These are phyloP conservation scores for Mustela nigripes DNA, from an alignment of 2,113 vertebrate genomes.

Conservation along the genomic window DNA sequence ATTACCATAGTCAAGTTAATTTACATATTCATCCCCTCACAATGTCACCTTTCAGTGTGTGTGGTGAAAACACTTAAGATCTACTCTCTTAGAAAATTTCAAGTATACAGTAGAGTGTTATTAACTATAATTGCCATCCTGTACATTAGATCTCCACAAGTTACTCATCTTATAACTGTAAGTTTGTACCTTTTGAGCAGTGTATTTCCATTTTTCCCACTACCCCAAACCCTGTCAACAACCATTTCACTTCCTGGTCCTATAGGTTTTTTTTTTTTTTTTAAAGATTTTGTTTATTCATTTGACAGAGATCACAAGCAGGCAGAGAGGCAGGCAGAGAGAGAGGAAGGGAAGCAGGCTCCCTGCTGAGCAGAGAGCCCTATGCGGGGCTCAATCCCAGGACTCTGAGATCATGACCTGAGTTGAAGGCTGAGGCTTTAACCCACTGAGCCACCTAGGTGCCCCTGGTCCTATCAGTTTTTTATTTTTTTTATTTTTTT, in stretches of 20 bases:
- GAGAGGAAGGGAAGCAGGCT: no score
- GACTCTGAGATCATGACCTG: no score
- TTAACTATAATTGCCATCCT: neutral
- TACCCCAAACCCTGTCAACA: neutral
- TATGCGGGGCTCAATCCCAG: no score
- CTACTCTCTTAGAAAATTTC: neutral
- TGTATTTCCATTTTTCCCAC: neutral
- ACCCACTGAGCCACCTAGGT: no score
- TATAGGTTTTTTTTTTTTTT: neutral
- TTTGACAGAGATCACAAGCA: no score
- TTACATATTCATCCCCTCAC: neutral
- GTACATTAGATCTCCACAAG: neutral
- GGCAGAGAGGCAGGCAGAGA: no score
- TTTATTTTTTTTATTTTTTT: neutral
- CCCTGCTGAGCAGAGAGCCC: no score
- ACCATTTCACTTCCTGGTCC: neutral
- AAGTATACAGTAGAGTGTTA: neutral
- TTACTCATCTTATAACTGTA: neutral
- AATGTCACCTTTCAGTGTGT: neutral
- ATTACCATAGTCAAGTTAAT: neutral
- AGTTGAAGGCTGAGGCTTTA: no score
- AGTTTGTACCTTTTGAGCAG: neutral
- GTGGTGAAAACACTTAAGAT: neutral
- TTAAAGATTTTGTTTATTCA: no score
- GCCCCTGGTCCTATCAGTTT: neutral